Conservation (phyloP, 2,888 invertebrate species). For the Ryuthela nishihirai region DNA sequence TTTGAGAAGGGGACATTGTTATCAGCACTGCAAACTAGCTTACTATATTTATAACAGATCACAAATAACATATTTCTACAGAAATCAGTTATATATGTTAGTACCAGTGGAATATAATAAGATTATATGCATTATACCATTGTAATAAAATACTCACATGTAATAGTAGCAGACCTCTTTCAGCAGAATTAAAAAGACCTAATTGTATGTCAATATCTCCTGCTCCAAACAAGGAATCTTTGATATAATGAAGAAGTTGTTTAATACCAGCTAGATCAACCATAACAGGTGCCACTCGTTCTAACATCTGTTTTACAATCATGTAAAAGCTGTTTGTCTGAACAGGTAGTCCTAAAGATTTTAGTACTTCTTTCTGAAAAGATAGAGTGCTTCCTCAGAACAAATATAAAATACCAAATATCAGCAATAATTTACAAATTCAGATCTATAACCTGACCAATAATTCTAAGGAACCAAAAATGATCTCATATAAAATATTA, state of each 20-base stretch:
- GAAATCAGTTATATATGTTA: too few relatives aligned
- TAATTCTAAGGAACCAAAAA: too few relatives aligned
- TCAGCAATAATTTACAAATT: too few relatives aligned
- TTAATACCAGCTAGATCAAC: slow-evolving; percentile 75
- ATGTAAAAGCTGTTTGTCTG: slow-evolving; percentile 95
- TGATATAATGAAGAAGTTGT: slow-evolving; percentile 40
- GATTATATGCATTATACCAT: slow-evolving; percentile 3
- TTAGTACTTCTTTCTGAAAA: slow-evolving; percentile 65
- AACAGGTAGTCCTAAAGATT: slow-evolving; percentile 88
- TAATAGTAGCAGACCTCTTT: slow-evolving; percentile 81
- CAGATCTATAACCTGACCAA: too few relatives aligned
- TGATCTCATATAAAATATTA: too few relatives aligned
- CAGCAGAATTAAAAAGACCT: slow-evolving; percentile 73
- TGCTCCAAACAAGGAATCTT: slow-evolving; percentile 42
- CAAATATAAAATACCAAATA: slow-evolving; percentile 3
- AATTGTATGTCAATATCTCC: slow-evolving; percentile 53
- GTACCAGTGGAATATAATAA: too few relatives aligned
- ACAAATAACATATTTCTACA: too few relatives aligned
- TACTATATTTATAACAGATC: too few relatives aligned
- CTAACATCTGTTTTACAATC: slow-evolving; percentile 90
- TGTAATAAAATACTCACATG: slow-evolving; percentile 61
- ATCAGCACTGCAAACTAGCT: too few relatives aligned
- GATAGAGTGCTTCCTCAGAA: background rate
- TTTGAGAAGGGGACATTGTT: too few relatives aligned
- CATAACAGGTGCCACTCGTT: slow-evolving; percentile 93